A percentile compares a stretch with the other conserved stretches of the same genome.
phyloP scores from a whole-genome alignment of 2,888 invertebrate genomes.

The Diaprepes abbreviatus region DNA sequence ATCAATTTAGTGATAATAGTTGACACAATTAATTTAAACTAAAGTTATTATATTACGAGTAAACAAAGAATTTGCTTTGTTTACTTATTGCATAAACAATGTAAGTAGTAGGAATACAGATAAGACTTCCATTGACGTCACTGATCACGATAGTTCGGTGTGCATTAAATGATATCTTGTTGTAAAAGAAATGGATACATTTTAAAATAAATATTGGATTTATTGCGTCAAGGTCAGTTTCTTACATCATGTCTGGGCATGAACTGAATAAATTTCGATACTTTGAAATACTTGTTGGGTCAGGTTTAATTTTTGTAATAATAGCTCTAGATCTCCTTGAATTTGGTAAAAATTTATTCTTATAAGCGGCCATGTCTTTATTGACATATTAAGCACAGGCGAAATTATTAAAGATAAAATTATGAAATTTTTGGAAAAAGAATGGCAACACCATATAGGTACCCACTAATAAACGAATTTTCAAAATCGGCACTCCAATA shows the following conservation, averaged over 20 bases:
- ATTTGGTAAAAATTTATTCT: too few relatives aligned
- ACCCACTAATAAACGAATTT: too few relatives aligned
- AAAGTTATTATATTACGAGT: neutral
- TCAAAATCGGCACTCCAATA: too few relatives aligned
- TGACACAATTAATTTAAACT: conserved; percentile 1
- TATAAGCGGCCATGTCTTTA: too few relatives aligned
- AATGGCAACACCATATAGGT: too few relatives aligned
- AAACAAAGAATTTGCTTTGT: neutral
- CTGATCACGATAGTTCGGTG: neutral
- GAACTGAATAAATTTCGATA: too few relatives aligned
- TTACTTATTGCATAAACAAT: neutral
- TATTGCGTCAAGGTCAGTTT: neutral
- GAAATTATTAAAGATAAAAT: too few relatives aligned
- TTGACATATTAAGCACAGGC: too few relatives aligned
- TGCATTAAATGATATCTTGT: neutral
- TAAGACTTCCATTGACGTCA: conserved; percentile 9
- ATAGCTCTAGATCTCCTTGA: too few relatives aligned
- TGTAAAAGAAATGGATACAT: neutral
- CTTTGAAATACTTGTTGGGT: too few relatives aligned
- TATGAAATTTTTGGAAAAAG: too few relatives aligned
- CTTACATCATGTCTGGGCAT: neutral
- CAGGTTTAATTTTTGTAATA: too few relatives aligned
- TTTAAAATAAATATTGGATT: neutral
- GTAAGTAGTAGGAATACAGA: conserved; percentile 14
- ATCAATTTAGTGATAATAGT: neutral